phyloP scores from a whole-genome alignment of 1,140 invertebrate genomes.

The Neotoxoptera formosana region DNA sequence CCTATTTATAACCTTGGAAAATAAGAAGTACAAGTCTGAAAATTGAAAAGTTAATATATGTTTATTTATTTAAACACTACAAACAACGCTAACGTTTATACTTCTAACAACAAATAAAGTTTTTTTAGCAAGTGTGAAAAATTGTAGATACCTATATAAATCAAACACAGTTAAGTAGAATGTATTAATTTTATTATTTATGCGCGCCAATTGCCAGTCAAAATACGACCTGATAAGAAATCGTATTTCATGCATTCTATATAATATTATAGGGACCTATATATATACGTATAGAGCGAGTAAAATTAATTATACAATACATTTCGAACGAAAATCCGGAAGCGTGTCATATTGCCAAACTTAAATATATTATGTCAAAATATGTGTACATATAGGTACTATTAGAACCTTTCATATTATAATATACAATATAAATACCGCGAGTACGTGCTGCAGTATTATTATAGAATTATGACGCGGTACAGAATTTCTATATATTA shows the following conservation, averaged over 20 bases:
- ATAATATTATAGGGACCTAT: no score
- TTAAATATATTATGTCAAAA: not conserved
- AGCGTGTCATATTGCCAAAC: not conserved
- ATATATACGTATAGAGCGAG: no score
- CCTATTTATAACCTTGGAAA: no score
- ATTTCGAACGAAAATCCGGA: not conserved
- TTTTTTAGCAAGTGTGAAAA: no score
- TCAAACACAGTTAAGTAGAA: no score
- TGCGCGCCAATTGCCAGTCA: not conserved
- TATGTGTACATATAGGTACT: not conserved
- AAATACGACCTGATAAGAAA: not conserved
- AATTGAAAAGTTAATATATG: no score
- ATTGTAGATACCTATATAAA: no score
- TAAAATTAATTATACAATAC: not conserved
- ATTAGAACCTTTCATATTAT: not conserved
- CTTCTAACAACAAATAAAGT: no score
- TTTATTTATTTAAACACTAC: no score
- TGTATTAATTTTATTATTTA: no score
- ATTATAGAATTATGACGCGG: not conserved
- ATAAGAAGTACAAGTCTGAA: no score
- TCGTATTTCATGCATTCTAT: not conserved
- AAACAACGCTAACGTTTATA: no score
- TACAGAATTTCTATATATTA: slow-evolving; percentile 46
- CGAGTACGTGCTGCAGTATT: not conserved
- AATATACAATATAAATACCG: not conserved